These are phyloP conservation scores for Spicauda simplicius DNA, from an alignment of 2,888 invertebrate species.

Conservation along the genomic window DNA sequence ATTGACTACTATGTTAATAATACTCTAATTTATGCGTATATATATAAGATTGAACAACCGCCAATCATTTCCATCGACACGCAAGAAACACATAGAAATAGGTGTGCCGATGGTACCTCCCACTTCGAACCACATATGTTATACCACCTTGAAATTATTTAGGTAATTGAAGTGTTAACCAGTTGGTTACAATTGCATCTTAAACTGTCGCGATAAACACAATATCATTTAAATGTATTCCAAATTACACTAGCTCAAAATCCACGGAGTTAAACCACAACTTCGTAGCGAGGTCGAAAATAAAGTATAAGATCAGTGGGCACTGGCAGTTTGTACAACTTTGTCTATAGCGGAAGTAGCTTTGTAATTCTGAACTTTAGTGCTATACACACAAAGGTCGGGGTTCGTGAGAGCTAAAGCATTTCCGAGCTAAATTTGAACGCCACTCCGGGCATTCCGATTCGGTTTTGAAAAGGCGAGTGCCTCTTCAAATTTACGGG, in stretches of 20 bases:
- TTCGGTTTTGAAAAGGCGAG: constrained; percentile 69
- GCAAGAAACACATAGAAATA: too few species aligned
- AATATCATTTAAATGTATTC: constrained; percentile 14
- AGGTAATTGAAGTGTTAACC: background rate
- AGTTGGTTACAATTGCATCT: background rate
- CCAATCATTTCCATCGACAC: too few species aligned
- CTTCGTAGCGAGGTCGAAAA: constrained; percentile 42
- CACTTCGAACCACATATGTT: too few species aligned
- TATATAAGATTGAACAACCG: too few species aligned
- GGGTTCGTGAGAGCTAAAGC: constrained; percentile 35
- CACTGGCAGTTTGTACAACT: constrained; percentile 41
- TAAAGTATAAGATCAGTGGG: constrained; percentile 48
- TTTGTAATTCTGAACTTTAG: constrained; percentile 45
- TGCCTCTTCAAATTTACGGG: constrained; percentile 67
- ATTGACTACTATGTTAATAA: too few species aligned
- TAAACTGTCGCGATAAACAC: background rate
- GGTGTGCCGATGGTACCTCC: too few species aligned
- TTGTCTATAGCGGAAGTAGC: constrained; percentile 38
- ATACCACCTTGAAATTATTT: too few species aligned
- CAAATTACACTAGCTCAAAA: constrained; percentile 11
- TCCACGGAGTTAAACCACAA: constrained; percentile 47
- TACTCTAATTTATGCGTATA: too few species aligned
- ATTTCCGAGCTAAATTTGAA: constrained; percentile 64
- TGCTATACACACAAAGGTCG: constrained; percentile 24
- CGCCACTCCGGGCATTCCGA: constrained; percentile 62